These are phyloP conservation scores for Myotis davidii DNA, from an alignment of 2,113 vertebrate genomes.

Conservation along the genomic window DNA sequence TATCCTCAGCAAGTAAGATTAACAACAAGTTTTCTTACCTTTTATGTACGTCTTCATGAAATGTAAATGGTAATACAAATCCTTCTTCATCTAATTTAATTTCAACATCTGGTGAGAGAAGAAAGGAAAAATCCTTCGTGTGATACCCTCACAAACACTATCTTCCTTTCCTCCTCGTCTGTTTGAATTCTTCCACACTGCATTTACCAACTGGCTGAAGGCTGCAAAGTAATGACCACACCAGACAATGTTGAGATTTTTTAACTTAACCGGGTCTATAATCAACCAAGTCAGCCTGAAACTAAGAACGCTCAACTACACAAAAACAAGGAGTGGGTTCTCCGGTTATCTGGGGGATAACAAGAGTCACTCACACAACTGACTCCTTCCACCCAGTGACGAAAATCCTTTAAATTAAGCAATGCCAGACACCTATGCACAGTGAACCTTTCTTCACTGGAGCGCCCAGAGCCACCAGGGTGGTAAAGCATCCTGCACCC, in stretches of 20 bases:
- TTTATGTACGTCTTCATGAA: constrained; percentile 86
- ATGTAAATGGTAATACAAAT: constrained; percentile 88
- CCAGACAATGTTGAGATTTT: not conserved
- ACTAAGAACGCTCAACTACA: not conserved
- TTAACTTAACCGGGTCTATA: accelerated
- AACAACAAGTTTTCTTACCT: constrained; percentile 83
- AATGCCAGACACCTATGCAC: accelerated
- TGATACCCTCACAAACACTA: constrained; percentile 22
- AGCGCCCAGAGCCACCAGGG: accelerated
- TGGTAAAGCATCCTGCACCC: not conserved
- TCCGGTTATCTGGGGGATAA: accelerated
- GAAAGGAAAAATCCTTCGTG: constrained; percentile 45
- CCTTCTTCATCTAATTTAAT: constrained; percentile 95
- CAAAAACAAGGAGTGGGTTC: not conserved
- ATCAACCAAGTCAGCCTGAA: not conserved
- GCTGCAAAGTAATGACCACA: constrained; percentile 45
- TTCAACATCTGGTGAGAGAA: constrained; percentile 90
- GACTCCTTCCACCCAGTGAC: not conserved
- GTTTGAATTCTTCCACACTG: not conserved
- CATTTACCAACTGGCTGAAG: not conserved
- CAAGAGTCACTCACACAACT: not conserved
- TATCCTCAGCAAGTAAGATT: not conserved
- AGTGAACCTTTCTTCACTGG: accelerated
- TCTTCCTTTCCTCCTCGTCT: not conserved
- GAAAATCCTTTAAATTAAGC: not conserved